Evolutionary conservation across 92 coral and sea anemone species (phyloP), one percentile per base, ranked within the genome.

Genomic region (Heliopora coerulea): DNA sequence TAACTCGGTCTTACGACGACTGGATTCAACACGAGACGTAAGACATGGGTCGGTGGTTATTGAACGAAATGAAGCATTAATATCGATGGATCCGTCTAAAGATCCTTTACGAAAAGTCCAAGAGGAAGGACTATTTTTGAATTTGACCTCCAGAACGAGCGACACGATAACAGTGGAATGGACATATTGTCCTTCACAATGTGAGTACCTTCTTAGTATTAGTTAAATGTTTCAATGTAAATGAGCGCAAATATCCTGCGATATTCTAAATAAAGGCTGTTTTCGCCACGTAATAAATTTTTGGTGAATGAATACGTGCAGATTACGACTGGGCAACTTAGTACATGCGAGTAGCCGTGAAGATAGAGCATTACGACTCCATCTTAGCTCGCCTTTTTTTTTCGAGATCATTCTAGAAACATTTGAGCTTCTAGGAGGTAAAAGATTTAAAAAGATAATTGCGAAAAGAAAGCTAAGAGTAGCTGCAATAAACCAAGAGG

Each of bases 81-180:
- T 15, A 24, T 67, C 74, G 9, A 67, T 67, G 74, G 74, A 67
- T 29, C 74, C 74, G 0, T 67, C 74, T 0, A 44, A 46, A 49
- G 74, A 67, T 49, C 74, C 74, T 3, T 0, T 27, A 25, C 44
- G 33, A 12, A 44, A 49, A 25, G 59, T 67, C 46, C 74, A 48
- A 1, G 59, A 23, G 21, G 59, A 67, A 49, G 74, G 74, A 0
- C 9, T 67, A 12, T 67, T 21, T 46, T 29, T 67, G 42, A 49
- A 67, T 12, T 49, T 44, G 21, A 67, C 74, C 0, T 23, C 74
- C 19, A 44, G 21, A 26, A 42, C 74, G 8, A 67, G 46, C 28
- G 74, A 67, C n/a, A 49, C 57, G 20, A 67, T 67, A 11, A 67
- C 74, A 10, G 74, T 67, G 0, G 74, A 67, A 25, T 67, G 74